Base-by-base conservation (phyloP, 2,113 vertebrate genomes). In the Entosphenus tridentatus region DNA sequence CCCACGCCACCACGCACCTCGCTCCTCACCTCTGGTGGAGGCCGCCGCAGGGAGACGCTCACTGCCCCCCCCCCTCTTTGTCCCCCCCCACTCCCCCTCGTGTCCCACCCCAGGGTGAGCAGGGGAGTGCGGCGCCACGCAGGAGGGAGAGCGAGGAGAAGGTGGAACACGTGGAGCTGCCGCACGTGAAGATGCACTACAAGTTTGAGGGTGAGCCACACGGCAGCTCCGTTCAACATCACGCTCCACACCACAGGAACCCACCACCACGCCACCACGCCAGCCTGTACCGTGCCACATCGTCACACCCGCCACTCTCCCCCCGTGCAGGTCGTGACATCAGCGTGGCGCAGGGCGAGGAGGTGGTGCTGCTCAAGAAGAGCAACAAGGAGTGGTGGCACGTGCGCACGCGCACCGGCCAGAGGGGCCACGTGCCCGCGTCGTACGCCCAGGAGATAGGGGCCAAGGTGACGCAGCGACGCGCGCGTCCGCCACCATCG, bases 191-290 rank as follows among this genome's bases (percentile, higher is more conserved):
- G 76, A 18, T 75, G 68, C 57, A 73, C 71, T 67, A 68, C 18
- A 59, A 78, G 73, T 7, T 73, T 77, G 4, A 57, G 73, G 3
- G 79, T 79, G 55, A 80, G 76, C 55, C 74, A 74, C 72, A 80
- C 80, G 8, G 75, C 39, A 39, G 39, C 39, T 39, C 5, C 39
- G 39, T 39, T 39, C 39, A 39, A 39, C 39, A 39, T 39, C 39
- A 39, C 39, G 39, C 39, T 39, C 39, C 39, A 39, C 39, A 39
- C 39, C 39, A 39, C 39, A 39, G 39, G 39, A 39, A 39, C 39
- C 39, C 39, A 39, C 39, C 39, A 3, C 39, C 39, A 39, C 39
- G 39, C 39, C 39, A 7, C 39, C 39, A 39, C 39, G 39, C 39
- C 39, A 39, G 39, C 39, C 39, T 39, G 6, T 39, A 39, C 39